Base-by-base conservation (phyloP, 2,888 invertebrate species). In the Heteropelma amictum region DNA sequence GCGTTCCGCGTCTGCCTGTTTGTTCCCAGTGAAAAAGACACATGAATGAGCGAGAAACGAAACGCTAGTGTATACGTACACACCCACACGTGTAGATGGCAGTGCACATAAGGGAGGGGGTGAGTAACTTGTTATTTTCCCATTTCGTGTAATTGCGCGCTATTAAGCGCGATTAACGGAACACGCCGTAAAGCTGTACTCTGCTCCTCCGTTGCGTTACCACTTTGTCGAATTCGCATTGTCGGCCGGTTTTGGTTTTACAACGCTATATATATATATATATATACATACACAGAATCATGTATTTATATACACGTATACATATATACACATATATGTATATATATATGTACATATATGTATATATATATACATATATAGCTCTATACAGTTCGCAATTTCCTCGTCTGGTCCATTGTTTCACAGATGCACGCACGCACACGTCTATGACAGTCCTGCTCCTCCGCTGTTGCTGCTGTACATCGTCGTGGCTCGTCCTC, bases 71-170 rank as follows among this genome's bases (percentile, higher is more conserved):
- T n/a, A n/a, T n/a, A n/a, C n/a, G n/a, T n/a, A 73, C 78, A 78
- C 73, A 70, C 70, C 73, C 61, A 70, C 69, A 72, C 49, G 75
- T 53, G 35, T 58, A 70, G 54, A 30, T 70, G 65, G 63, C 10
- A 49, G n/a, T 75, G 69, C 38, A 47, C 21, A 7, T 26, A 42
- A 63, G 56, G 14, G 35, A 30, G 23, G 33, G 35, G 42, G 58
- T 30, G 60, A 78, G 47, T 80, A 80, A 83, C 85, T 86, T 83
- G 85, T 86, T 86, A 86, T 85, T 87, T 85, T 84, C 82, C 83
- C 85, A 85, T 87, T 87, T 85, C 82, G 80, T 82, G 82, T 86
- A 87, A 87, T 86, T 86, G 84, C 82, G 80, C 82, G 83, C 83
- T 85, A 87, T 87, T 87, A 86, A 85, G 83, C 80, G 79, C 84